These are phyloP conservation scores for Sipunculus nudus DNA, from an alignment of 2,888 invertebrate species.

Conservation along the genomic window DNA sequence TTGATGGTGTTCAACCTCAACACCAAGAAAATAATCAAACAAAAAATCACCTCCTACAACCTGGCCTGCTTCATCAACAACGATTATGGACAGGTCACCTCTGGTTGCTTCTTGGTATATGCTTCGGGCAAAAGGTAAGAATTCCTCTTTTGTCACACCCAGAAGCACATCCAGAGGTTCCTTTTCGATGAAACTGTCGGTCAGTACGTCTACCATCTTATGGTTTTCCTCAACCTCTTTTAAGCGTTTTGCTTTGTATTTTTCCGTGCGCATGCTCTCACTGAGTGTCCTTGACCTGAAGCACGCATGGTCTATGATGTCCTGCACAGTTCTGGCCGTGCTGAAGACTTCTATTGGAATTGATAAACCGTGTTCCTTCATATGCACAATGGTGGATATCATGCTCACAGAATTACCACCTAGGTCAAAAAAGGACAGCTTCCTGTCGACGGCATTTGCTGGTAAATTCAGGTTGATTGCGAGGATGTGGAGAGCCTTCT, in stretches of 20 bases:
- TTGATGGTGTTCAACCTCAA: conserved; percentile 21
- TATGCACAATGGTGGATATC: conserved; percentile 26
- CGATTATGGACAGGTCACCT: conserved; percentile 19
- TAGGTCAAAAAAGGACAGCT: conserved; percentile 47
- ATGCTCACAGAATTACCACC: conserved; percentile 48
- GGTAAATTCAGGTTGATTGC: conserved; percentile 28
- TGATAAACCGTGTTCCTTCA: conserved; percentile 19
- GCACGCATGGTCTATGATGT: conserved; percentile 20
- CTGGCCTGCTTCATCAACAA: conserved; percentile 16
- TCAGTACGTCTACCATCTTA: conserved; percentile 18
- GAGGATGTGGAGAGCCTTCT: conserved; percentile 26
- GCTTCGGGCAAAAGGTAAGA: conserved; percentile 23
- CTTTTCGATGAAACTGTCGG: conserved; percentile 29
- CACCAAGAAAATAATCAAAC: conserved; percentile 24
- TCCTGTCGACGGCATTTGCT: conserved; percentile 13
- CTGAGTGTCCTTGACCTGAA: not conserved
- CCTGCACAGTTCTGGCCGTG: conserved; percentile 18
- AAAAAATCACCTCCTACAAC: conserved; percentile 33
- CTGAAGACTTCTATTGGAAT: conserved; percentile 28
- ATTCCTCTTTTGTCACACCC: conserved; percentile 21
- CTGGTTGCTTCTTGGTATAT: conserved; percentile 16
- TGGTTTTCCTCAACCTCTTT: not conserved
- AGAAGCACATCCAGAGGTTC: conserved; percentile 24
- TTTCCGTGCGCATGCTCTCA: conserved; percentile 7
- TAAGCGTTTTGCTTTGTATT: conserved; percentile 15